Evolutionary conservation across 2,888 invertebrate species (phyloP).

Genomic region (Macroteleia sp.): DNA sequence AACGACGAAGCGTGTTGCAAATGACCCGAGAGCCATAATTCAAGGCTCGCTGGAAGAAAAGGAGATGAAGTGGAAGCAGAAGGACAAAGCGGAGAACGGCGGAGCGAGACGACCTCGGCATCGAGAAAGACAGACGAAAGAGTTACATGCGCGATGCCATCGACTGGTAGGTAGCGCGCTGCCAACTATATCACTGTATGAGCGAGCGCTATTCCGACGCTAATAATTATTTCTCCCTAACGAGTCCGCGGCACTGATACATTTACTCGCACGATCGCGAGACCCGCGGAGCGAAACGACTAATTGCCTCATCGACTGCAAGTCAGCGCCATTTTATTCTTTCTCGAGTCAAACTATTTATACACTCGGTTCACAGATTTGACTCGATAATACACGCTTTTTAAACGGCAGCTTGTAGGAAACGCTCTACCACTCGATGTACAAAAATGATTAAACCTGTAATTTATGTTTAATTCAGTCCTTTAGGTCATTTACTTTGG

Average conservation of each 20-base stretch:
- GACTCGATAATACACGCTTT: too few relatives aligned
- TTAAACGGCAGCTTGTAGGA: too few relatives aligned
- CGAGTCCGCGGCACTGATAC: slow-evolving; percentile 67
- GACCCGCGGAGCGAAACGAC: slow-evolving; percentile 17
- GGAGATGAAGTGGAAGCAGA: slow-evolving; percentile 50
- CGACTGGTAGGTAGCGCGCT: slow-evolving; percentile 70
- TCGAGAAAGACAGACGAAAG: slow-evolving; percentile 54
- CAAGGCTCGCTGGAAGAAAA: slow-evolving; percentile 73
- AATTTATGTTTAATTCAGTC: too few relatives aligned
- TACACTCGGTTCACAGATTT: too few relatives aligned
- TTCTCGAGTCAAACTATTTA: too few relatives aligned
- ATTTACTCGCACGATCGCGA: slow-evolving; percentile 49
- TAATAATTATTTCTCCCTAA: slow-evolving; percentile 74
- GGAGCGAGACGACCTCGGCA: slow-evolving; percentile 18
- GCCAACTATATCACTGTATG: slow-evolving; percentile 75
- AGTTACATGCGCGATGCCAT: slow-evolving; percentile 77
- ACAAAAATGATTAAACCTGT: too few relatives aligned
- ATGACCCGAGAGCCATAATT: slow-evolving; percentile 81
- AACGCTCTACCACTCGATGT: too few relatives aligned
- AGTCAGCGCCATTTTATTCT: too few relatives aligned
- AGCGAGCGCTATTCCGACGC: slow-evolving; percentile 20
- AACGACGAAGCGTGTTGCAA: slow-evolving; percentile 82
- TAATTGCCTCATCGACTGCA: too few relatives aligned
- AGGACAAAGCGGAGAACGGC: slow-evolving; percentile 45
- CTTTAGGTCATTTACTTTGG: too few relatives aligned